Base-by-base conservation (phyloP, 2,888 invertebrate genomes). In the Ophion obscuratus region DNA sequence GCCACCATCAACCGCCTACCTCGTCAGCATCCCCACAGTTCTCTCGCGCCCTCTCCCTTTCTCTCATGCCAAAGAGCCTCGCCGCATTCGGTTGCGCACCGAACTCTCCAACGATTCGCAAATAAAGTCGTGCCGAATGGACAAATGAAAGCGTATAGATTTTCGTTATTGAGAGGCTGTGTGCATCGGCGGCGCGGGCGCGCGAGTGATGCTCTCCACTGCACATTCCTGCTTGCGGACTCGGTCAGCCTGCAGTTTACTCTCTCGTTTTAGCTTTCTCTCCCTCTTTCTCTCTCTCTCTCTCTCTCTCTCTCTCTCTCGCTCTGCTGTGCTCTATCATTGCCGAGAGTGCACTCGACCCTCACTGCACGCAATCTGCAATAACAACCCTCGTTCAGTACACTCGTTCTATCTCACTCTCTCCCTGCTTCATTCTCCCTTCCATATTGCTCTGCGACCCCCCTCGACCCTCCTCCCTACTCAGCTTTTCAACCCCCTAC, bases 141-240 rank as follows among this genome's bases (percentile, higher is more conserved):
- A 92, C 92, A 92, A 92, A 92, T 92, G 92, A 92, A 91, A 92
- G 90, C 90, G 91, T 92, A 92, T 91, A 92, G 92, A 92, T 92
- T 92, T 92, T 92, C 91, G 91, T 92, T 92, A 92, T 92, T 91
- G 92, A 92, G 92, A 91, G 91, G 88, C 87, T 88, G 81, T 53
- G 53, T 90, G 91, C 90, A 90, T 91, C 89, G 89, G 87, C 88
- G 17, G 14, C 88, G 85, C 57, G 31, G 3, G 62, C 47, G 67
- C 71, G 80, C 73, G 73, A 67, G 66, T 73, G 66, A 81, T 64
- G 73, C 81, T 81, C 74, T 81, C 59, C 81, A 74, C 66, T 74
- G 67, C 74, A 66, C 81, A 66, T 66, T 74, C 74, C 73, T 81
- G 81, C 81, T 81, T 85, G 85, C 81, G 88, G 88, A 84, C 87